A percentile compares a stretch with the other conserved stretches of the same genome.
phyloP scores from a whole-genome alignment of 2,888 invertebrate species.

The Listrodromus nycthemerus region DNA sequence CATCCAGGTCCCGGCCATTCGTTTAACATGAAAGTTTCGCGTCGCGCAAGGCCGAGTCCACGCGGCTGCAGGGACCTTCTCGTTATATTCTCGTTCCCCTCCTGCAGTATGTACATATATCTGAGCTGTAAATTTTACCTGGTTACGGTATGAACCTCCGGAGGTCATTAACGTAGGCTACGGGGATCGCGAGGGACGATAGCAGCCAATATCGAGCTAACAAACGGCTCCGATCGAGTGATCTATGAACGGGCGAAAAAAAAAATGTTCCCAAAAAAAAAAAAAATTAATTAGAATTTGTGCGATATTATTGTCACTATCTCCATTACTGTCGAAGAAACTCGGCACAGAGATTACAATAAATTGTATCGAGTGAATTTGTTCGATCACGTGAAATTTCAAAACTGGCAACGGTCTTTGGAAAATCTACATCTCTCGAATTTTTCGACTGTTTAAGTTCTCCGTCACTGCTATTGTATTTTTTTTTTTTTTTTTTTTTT shows the following conservation, averaged over 20 bases:
- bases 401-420: no score
- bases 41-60: slow-evolving; percentile 33
- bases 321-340: no score
- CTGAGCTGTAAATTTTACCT: slow-evolving; percentile 21
- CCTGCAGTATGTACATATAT: slow-evolving; percentile 31
- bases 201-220: not conserved
- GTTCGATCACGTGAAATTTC: no score
- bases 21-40: slow-evolving; percentile 61
- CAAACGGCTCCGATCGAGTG: not conserved
- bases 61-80: slow-evolving; percentile 30
- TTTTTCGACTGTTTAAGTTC: no score
- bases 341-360: no score
- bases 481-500: no score
- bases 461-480: no score
- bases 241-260: not conserved
- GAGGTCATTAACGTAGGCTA: slow-evolving; percentile 8
- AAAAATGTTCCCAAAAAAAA: not conserved
- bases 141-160: slow-evolving; percentile 4
- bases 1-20: slow-evolving; percentile 52
- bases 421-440: no score
- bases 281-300: not conserved
- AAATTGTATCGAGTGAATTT: no score
- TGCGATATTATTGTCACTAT: no score
- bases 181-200: not conserved
- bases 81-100: slow-evolving; percentile 52